phyloP scores from a whole-genome alignment of 2,888 invertebrate species.

The Hydrotaea cyrtoneurina region DNA sequence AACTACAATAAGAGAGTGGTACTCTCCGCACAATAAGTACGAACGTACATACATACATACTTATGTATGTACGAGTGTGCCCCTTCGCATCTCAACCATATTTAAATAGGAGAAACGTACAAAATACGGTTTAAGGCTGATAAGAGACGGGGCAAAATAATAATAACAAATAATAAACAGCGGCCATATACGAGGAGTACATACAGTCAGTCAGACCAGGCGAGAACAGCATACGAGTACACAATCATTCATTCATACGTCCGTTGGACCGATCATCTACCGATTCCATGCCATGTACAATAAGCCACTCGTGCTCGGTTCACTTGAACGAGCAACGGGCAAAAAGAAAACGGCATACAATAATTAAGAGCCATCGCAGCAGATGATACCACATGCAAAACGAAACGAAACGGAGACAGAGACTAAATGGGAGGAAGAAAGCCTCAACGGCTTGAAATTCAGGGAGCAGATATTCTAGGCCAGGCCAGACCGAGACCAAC shows the following conservation, averaged over 20 bases:
- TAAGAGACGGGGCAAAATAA: slow-evolving; percentile 63
- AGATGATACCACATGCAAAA: neutral
- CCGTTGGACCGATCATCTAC: slow-evolving; percentile 24
- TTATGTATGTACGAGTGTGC: slow-evolving; percentile 3
- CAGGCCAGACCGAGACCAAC: slow-evolving; percentile 17
- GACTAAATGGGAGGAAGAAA: neutral
- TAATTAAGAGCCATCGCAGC: slow-evolving; percentile 2
- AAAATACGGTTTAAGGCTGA: slow-evolving; percentile 65
- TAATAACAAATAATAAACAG: slow-evolving; percentile 57
- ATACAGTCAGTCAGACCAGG: neutral
- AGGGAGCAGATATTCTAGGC: slow-evolving; percentile 5
- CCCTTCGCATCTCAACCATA: slow-evolving; percentile 58
- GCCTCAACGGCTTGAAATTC: slow-evolving; percentile 6
- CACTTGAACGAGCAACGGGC: neutral
- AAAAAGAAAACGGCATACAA: neutral
- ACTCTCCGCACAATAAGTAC: slow-evolving; percentile 13
- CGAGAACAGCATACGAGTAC: too few species aligned
- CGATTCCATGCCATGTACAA: slow-evolving; percentile 5
- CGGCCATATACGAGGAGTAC: neutral
- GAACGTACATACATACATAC: neutral
- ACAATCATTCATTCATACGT: neutral
- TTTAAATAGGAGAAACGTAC: slow-evolving; percentile 67
- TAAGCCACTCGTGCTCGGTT: slow-evolving; percentile 4
- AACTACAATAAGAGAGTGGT: neutral
- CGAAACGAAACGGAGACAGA: neutral